A percentile compares a stretch with the other conserved stretches of the same genome.
Evolutionary conservation across 2,797 vertebrate species (phyloP).

Genomic region (Garrulus glandarius): DNA sequence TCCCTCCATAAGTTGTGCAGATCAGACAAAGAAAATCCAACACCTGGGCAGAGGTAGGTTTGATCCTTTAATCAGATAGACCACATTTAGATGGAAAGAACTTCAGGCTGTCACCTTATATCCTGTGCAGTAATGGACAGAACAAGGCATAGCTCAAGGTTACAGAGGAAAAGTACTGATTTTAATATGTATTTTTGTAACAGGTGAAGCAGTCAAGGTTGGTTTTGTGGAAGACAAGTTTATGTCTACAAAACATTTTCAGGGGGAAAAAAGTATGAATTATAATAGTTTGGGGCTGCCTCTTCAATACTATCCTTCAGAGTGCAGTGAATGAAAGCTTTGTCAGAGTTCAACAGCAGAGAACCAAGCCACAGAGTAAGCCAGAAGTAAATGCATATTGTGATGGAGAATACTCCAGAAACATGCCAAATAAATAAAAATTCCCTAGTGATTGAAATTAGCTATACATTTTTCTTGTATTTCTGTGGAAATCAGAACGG

Average conservation of each 20-base stretch:
- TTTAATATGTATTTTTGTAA: background rate
- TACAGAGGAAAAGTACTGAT: background rate
- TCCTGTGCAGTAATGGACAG: background rate
- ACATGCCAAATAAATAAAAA: background rate
- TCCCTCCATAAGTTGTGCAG: background rate
- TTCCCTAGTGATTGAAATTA: background rate
- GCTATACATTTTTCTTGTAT: background rate
- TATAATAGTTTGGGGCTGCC: background rate
- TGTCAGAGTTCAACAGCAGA: background rate
- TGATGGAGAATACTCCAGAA: background rate
- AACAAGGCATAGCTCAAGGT: background rate
- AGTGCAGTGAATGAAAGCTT: background rate
- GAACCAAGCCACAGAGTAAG: background rate
- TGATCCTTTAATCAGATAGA: background rate
- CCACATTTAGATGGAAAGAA: background rate
- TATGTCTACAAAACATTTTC: background rate
- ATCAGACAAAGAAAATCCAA: background rate
- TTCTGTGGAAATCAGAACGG: background rate
- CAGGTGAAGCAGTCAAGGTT: background rate
- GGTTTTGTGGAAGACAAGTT: background rate
- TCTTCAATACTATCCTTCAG: background rate
- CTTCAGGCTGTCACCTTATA: background rate
- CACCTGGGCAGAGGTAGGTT: background rate
- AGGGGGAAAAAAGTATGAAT: rapidly evolving
- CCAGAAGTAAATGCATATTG: background rate